A percentile compares a stretch with the other conserved stretches of the same genome.
Evolutionary conservation across 2,888 invertebrate genomes (phyloP).

Genomic region (Trachelus tabidus): DNA sequence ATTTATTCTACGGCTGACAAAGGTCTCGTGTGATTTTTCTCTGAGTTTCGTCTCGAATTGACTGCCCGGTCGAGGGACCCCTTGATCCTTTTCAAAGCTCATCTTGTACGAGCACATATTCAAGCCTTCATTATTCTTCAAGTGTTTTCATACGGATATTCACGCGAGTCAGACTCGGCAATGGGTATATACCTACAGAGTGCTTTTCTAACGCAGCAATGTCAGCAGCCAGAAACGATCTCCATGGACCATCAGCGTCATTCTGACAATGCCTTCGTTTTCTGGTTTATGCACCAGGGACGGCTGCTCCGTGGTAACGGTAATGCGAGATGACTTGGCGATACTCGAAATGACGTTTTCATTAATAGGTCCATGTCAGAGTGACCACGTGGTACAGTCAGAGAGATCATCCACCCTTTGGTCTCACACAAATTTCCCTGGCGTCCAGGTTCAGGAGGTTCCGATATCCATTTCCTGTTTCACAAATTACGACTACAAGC

Average conservation of each 20-base stretch:
- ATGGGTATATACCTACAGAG: not conserved
- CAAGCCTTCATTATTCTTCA: not conserved
- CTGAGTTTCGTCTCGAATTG: not conserved
- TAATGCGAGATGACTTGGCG: not conserved
- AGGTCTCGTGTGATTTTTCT: not conserved
- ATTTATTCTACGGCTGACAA: not conserved
- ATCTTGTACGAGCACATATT: not conserved
- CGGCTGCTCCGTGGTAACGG: not conserved
- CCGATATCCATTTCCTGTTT: not conserved
- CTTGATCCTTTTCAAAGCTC: not conserved
- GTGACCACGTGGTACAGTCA: not conserved
- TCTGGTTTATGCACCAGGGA: not conserved
- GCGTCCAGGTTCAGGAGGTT: not conserved
- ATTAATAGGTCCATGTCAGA: not conserved
- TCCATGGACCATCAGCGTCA: not conserved
- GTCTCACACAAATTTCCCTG: not conserved
- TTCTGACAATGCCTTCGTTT: conserved; percentile 8
- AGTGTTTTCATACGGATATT: conserved; percentile 7
- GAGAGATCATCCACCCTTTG: not conserved
- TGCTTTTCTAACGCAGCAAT: not conserved
- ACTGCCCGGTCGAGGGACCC: not conserved
- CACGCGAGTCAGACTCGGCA: not conserved
- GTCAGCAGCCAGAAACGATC: not conserved
- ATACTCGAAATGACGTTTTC: not conserved
- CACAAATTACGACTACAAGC: too few relatives aligned